Conservation (phyloP, 2,113 vertebrate genomes). For the Hipposideros armiger region DNA sequence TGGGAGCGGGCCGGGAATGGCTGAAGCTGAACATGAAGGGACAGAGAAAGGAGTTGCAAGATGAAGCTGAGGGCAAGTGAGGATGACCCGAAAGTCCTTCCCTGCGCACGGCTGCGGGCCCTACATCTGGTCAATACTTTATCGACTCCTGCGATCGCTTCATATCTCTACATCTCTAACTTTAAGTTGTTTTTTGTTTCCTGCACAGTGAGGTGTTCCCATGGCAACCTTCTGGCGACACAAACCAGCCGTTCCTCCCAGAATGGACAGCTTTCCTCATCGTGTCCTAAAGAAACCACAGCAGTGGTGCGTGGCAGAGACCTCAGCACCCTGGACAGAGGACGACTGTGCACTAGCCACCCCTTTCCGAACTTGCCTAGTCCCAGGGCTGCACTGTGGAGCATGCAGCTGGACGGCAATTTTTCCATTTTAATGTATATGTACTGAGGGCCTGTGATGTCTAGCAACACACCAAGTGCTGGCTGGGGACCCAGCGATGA, state of each 20-base stretch:
- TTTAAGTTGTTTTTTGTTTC: conserved; percentile 49
- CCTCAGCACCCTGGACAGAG: neutral
- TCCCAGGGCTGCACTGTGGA: neutral
- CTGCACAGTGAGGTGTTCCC: conserved; percentile 70
- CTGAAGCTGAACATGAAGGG: neutral
- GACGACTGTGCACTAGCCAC: neutral
- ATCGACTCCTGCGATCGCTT: conserved; percentile 68
- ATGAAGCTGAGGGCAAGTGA: neutral
- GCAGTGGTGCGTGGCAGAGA: neutral
- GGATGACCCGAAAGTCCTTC: conserved; percentile 57
- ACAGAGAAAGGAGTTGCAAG: neutral
- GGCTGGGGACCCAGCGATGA: neutral
- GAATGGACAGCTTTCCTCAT: neutral
- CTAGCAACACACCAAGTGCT: neutral
- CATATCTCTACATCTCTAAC: conserved; percentile 76
- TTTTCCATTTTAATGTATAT: neutral
- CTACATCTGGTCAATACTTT: conserved; percentile 67
- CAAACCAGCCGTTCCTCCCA: conserved; percentile 45
- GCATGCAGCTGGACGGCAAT: neutral
- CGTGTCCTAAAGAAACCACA: neutral
- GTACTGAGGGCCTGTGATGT: neutral
- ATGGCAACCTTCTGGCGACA: conserved; percentile 79
- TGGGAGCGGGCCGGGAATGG: neutral
- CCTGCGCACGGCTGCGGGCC: neutral
- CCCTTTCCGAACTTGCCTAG: neutral